phyloP scores from a whole-genome alignment of 2,888 invertebrate genomes.

The Epistrophe grossulariae region DNA sequence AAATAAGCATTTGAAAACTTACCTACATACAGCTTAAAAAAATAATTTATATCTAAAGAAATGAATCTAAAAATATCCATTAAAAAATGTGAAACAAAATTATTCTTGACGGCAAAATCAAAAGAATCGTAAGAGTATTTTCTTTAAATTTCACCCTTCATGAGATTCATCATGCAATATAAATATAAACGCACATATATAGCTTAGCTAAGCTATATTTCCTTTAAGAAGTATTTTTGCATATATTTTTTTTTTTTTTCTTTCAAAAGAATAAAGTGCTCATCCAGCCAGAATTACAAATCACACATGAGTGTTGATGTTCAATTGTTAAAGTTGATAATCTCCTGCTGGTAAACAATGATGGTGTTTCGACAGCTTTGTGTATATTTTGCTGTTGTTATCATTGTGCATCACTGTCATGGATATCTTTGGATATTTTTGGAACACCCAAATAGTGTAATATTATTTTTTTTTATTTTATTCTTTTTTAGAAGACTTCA shows the following conservation, averaged over 20 bases:
- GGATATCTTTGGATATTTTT: constrained; percentile 53
- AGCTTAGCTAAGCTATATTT: background rate
- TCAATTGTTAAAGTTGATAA: constrained; percentile 49
- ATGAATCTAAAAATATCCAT: background rate
- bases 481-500: constrained; percentile 69
- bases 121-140: constrained; percentile 44
- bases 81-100: background rate
- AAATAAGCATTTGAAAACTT: no score
- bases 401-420: constrained; percentile 68
- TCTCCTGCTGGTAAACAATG: constrained; percentile 69
- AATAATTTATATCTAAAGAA: background rate
- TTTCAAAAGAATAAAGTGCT: constrained; percentile 18
- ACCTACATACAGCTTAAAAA: no score
- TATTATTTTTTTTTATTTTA: constrained; percentile 5
- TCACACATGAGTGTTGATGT: constrained; percentile 52
- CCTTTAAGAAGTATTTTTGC: constrained; percentile 52
- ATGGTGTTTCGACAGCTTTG: constrained; percentile 68
- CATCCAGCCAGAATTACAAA: constrained; percentile 41
- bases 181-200: background rate
- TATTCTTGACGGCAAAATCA: constrained; percentile 13
- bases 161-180: constrained; percentile 21
- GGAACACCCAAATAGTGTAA: constrained; percentile 64
- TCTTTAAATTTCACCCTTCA: constrained; percentile 73
- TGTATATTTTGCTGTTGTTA: constrained; percentile 57
- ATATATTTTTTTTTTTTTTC: constrained; percentile 35